phyloP scores from a whole-genome alignment of 2,888 invertebrate species.

The Plebejus argus region DNA sequence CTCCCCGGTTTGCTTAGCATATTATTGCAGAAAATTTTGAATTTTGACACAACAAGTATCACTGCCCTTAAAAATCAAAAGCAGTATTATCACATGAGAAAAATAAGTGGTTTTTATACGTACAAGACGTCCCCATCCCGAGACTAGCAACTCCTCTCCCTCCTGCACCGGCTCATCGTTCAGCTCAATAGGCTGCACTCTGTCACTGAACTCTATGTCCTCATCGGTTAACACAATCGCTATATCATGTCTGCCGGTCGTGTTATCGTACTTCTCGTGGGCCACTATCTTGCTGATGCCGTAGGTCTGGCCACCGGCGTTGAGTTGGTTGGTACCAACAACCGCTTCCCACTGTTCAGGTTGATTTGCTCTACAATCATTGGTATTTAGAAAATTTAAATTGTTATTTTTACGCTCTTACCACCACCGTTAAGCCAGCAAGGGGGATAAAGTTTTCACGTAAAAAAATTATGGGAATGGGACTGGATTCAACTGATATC shows the following conservation, averaged over 20 bases:
- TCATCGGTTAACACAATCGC: constrained; percentile 82
- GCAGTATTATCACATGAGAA: no score
- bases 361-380: background rate
- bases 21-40: no score
- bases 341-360: constrained; percentile 50
- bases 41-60: no score
- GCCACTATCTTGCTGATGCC: constrained; percentile 65
- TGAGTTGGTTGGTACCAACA: constrained; percentile 77
- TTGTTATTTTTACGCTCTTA: no score
- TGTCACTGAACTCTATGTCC: constrained; percentile 73
- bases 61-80: no score
- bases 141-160: constrained; percentile 74
- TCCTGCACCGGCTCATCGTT: constrained; percentile 76
- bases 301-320: constrained; percentile 65
- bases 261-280: constrained; percentile 56
- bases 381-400: no score
- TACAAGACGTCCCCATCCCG: constrained; percentile 82
- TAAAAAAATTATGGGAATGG: no score
- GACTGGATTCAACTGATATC: no score
- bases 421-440: no score
- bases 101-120: constrained; percentile 43
- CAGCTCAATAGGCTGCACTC: constrained; percentile 79
- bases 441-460: no score
- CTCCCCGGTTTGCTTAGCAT: no score
- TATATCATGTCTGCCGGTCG: constrained; percentile 79